Evolutionary conservation across 2,113 vertebrate genomes (phyloP).

Genomic region (Ptilorrhoa leucosticta): DNA sequence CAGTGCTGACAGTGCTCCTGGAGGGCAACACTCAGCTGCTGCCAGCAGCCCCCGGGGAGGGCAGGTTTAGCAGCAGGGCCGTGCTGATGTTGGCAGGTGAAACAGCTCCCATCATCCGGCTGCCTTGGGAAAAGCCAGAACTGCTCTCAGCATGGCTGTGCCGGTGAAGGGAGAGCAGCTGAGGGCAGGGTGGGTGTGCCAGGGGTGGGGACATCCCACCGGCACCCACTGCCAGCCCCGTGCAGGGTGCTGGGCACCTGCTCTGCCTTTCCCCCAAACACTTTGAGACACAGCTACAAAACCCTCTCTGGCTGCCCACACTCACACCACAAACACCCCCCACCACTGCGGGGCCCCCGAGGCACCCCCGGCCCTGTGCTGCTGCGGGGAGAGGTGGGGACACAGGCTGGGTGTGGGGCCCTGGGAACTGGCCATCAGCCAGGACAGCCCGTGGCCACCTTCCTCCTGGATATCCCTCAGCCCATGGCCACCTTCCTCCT

Average conservation of each 20-base stretch:
- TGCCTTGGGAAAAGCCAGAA: background rate
- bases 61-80: background rate
- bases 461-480: too few species aligned
- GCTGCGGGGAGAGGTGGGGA: rapidly evolving
- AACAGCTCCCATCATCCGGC: background rate
- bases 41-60: background rate
- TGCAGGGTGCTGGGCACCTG: background rate
- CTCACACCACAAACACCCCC: background rate
- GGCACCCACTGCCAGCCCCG: background rate
- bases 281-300: background rate
- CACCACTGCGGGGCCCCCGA: rapidly evolving
- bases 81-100: background rate
- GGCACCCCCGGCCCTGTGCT: rapidly evolving
- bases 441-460: background rate
- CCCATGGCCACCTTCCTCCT: background rate
- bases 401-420: background rate
- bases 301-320: too few species aligned
- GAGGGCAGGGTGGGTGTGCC: background rate
- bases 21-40: background rate
- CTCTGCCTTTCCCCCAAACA: background rate
- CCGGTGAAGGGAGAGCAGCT: rapidly evolving
- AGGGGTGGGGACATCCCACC: background rate
- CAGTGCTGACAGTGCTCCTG: background rate
- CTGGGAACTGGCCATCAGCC: background rate
- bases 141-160: rapidly evolving